Conservation (phyloP, 1,140 invertebrate species). For the Pteromalus puparum region DNA sequence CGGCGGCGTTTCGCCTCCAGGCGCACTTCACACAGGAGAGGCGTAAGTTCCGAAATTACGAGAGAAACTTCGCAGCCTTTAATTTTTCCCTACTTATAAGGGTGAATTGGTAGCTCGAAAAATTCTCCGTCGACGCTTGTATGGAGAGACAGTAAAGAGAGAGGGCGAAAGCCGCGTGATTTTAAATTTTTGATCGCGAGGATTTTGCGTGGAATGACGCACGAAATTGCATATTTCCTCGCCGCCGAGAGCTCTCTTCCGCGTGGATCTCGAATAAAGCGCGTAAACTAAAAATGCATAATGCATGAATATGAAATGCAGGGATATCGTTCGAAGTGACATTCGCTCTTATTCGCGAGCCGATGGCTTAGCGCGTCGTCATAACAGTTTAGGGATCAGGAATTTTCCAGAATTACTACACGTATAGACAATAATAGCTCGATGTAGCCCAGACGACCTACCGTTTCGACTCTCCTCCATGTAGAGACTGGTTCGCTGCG, state of each 20-base stretch:
- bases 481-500: constrained; percentile 70
- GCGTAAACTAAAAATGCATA: constrained; percentile 44
- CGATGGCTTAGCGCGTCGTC: neutral
- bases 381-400: neutral
- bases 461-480: constrained; percentile 71
- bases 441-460: constrained; percentile 47
- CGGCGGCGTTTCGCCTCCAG: constrained; percentile 10
- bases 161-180: neutral
- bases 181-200: constrained; percentile 41
- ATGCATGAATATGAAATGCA: constrained; percentile 40
- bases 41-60: neutral
- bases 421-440: too few species aligned
- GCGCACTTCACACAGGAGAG: neutral
- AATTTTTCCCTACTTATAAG: constrained; percentile 3
- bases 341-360: neutral
- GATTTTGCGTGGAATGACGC: constrained; percentile 40
- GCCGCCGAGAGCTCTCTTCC: neutral
- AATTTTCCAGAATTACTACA: too few species aligned
- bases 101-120: neutral
- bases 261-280: constrained; percentile 29
- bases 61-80: neutral
- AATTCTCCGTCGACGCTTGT: neutral
- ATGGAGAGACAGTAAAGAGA: too few species aligned
- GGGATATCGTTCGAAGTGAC: neutral
- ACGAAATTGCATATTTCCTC: constrained; percentile 43